Percentiles rank a stretch among this genome's conserved stretches.
Evolutionary conservation across 92 coral and sea anemone genomes (phyloP).

Genomic region (Umimayanthus kanabou): DNA sequence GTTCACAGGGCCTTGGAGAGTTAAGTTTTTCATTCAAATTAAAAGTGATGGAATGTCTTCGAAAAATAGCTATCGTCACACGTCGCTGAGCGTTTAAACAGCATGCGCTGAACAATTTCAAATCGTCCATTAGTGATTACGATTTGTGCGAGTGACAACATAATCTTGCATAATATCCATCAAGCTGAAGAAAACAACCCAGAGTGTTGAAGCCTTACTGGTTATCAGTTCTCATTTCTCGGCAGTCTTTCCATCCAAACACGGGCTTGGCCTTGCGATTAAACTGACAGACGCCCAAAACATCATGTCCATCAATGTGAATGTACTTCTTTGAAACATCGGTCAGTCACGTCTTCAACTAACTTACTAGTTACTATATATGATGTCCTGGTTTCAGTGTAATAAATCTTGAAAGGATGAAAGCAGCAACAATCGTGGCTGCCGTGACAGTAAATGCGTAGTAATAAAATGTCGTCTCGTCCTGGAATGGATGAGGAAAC

Average conservation of each 20-base stretch:
- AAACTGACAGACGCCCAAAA: not conserved
- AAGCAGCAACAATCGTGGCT: constrained; percentile 80
- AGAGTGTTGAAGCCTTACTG: no score
- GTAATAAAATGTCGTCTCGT: constrained; percentile 83
- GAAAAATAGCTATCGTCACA: no score
- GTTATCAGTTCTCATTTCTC: not conserved
- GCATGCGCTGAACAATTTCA: no score
- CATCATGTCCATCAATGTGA: not conserved
- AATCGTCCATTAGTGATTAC: no score
- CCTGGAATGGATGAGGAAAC: constrained; percentile 67
- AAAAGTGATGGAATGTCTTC: no score
- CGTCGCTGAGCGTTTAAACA: no score
- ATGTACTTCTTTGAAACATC: not conserved
- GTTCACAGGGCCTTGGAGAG: no score
- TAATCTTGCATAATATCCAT: no score
- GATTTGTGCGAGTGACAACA: no score
- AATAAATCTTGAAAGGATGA: constrained; percentile 78
- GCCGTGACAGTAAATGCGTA: constrained; percentile 76
- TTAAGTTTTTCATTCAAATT: no score
- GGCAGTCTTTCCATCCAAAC: not conserved
- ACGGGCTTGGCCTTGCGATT: not conserved
- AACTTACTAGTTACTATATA: constrained; percentile 43
- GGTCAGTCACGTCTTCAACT: not conserved
- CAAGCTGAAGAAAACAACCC: no score
- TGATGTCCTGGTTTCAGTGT: constrained; percentile 89